Base-by-base conservation (phyloP, 1,140 invertebrate genomes). In the Ctenoplectra terminalis region DNA sequence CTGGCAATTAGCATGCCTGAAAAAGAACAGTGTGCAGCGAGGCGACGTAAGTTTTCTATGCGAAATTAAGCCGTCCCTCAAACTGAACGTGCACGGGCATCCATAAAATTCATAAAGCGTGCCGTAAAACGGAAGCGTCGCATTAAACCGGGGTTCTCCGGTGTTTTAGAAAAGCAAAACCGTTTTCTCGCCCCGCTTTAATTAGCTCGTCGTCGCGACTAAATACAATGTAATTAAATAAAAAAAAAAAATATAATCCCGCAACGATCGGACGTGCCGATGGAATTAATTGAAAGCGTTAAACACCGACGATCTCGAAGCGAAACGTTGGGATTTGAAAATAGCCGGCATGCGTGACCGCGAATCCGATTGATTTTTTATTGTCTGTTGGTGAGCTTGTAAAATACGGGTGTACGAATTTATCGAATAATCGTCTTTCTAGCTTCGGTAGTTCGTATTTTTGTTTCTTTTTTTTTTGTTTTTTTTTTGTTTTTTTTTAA, bases 41-140 rank as follows among this genome's bases (percentile, higher is more conserved):
- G 20, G 50, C 23, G 34, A 67, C 20, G 37, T 63, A 67, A 67
- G 50, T 76, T 76, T 76, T 76, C 46, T 40, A 54, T n/a, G 74
- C 74, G 48, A 76, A 67, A 76, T 76, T 76, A 76, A 76, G 34
- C 48, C 61, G 34, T 66, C 29, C 50, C 74, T 76, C n/a, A 54
- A 50, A 76, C 61, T 54, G 48, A 67, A 76, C 74, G 46, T 76
- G 61, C 74, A 76, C 61, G 61, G 48, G 73, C 73, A 63, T 75
- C 72, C 72, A 64, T 75, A 48, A 75, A 63, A 64, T 52, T 75
- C 72, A 75, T 75, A 75, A 75, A 75, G 58, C 58, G 72, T 64
- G 72, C 46, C 43, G 46, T 64, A 64, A 64, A 75, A 75, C 34
- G 72, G 72, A 64, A 75, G 31, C 34, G 58, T 63, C n/a, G 72